Evolutionary conservation across 2,888 invertebrate genomes (phyloP).

Genomic region (Microplitis deprimator): DNA sequence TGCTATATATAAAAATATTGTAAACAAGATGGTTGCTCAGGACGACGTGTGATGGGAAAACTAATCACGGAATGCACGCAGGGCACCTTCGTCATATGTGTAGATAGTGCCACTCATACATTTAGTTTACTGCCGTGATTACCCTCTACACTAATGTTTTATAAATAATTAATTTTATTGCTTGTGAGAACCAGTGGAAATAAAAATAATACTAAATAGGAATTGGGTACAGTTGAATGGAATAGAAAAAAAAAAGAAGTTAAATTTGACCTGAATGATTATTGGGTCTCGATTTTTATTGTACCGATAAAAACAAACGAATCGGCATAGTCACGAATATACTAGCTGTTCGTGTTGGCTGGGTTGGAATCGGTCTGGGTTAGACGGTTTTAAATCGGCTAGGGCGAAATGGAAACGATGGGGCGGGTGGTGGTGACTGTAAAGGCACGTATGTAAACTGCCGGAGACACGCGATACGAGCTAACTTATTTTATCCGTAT

Average conservation of each 20-base stretch:
- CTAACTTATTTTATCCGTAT: background rate
- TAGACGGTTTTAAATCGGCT: slow-evolving; percentile 16
- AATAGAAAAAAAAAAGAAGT: too few relatives aligned
- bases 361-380: slow-evolving; percentile 3
- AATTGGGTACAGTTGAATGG: too few relatives aligned
- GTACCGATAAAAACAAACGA: slow-evolving; percentile 22
- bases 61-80: slow-evolving; percentile 28
- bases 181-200: too few relatives aligned
- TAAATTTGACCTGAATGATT: slow-evolving; percentile 33
- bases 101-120: slow-evolving; percentile 19
- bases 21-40: slow-evolving; percentile 32
- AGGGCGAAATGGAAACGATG: slow-evolving; percentile 8
- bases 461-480: slow-evolving; percentile 58
- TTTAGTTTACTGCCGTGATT: slow-evolving; percentile 10
- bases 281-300: background rate
- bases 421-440: slow-evolving; percentile 36
- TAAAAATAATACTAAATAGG: too few relatives aligned
- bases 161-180: too few relatives aligned
- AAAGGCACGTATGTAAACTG: slow-evolving; percentile 53
- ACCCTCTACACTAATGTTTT: background rate
- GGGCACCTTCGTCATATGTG: slow-evolving; percentile 2
- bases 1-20: background rate
- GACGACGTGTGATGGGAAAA: slow-evolving; percentile 31
- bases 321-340: slow-evolving; percentile 37
- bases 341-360: background rate